Base-by-base conservation (phyloP, 2,113 vertebrate species). In the Hippolais icterina region DNA sequence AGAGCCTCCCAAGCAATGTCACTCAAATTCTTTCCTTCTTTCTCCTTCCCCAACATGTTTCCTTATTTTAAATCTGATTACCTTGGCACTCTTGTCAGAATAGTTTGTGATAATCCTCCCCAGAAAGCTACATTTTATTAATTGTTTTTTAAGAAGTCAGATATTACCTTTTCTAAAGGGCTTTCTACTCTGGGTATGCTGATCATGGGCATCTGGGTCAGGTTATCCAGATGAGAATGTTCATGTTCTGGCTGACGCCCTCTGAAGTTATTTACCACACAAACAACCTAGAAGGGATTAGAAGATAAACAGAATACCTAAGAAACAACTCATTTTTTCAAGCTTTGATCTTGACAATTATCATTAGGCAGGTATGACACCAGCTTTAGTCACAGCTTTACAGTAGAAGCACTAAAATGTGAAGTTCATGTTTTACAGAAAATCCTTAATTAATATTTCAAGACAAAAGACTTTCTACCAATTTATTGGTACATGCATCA, bases 191-290 rank as follows among this genome's bases (percentile, higher is more conserved):
- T 98, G 53, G 98, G 98, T 86, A 99, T 98, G 98, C 98, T 98
- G 96, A 99, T 97, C 97, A 98, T 97, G 42, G 98, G 98, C 83
- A 98, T 94, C 95, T 97, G 98, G 53, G 97, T 72, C 94, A 97
- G 91, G 90, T 96, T 97, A 86, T 98, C 99, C 71, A 94, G 88
- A 31, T 97, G 97, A 5, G 97, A 95, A 57, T 98, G 98, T 57
- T 99, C 98, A 41, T 97, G 98, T 95, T 99, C 98, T 97, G 99
- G 95, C 68, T 98, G 98, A 98, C 99, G 99, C 94, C 99, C 99
- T 98, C 98, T 99, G 98, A 99, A 99, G 97, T 99, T 99, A 96
- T 99, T 99, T 92, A 99, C 99, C 97, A 99, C 99, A 93, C 99
- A 99, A 79, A 99, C 99, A 91, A 99, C 99, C 99, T 99, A 92